Conservation (phyloP, 1,140 invertebrate species). For the Babylonia areolata region DNA sequence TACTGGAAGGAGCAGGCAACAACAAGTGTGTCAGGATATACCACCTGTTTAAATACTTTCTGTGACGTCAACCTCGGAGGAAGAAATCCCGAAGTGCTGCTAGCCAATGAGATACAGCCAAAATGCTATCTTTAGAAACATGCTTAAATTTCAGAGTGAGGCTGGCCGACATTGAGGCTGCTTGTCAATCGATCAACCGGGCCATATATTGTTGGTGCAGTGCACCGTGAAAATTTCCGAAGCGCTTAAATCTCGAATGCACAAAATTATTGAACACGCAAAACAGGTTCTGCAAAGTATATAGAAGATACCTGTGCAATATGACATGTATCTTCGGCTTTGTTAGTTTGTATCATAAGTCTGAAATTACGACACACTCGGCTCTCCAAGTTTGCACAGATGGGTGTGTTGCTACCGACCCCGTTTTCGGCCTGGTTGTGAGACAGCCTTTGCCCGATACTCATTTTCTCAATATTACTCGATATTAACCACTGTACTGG, state of each 20-base stretch:
- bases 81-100: conserved; percentile 42
- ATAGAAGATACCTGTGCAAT: background rate
- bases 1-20: conserved; percentile 64
- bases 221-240: conserved; percentile 5
- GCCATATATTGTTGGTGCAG: conserved; percentile 42
- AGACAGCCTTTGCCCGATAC: too few relatives aligned
- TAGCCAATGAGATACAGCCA: conserved; percentile 53
- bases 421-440: background rate
- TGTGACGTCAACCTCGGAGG: conserved; percentile 55
- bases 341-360: background rate
- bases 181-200: conserved; percentile 36
- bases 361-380: background rate
- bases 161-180: conserved; percentile 27
- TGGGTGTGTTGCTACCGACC: background rate
- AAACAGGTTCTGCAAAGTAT: background rate
- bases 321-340: background rate
- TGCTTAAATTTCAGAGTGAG: conserved; percentile 33
- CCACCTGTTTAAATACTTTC: conserved; percentile 60
- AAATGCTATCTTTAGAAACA: conserved; percentile 48
- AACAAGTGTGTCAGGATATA: conserved; percentile 66
- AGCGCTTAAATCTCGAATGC: conserved; percentile 21
- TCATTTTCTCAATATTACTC: too few relatives aligned
- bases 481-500: background rate
- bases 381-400: background rate
- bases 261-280: conserved; percentile 4